Evolutionary conservation across 2,888 invertebrate species (phyloP), one percentile per base, ranked within the genome.

Genomic region (Athrips mouffetella): DNA sequence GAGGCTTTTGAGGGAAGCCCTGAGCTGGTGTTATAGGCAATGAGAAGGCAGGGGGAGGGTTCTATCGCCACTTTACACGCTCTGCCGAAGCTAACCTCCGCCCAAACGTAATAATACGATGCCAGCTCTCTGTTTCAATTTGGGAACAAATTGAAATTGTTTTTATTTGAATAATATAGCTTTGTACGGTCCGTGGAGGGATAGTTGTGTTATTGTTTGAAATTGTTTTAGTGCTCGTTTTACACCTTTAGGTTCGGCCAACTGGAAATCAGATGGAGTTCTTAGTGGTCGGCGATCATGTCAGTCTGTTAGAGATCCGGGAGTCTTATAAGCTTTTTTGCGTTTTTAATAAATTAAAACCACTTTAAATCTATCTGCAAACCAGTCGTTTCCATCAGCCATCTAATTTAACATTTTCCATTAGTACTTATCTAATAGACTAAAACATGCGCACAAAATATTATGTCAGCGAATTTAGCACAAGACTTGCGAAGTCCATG

Each of bases 111-210:
- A 89, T 88, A 88, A 83, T 83, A 76, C 71, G 79, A 76, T 79
- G 80, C 76, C 81, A 76, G 84, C 76, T 82, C 85, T 84, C 88
- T 84, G 84, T 87, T 89, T 89, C 89, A 89, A 89, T 89, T 89
- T 89, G 78, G 79, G 73, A 80, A 81, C 89, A 89, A 89, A 89
- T 89, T 89, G 89, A 87, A 89, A 89, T 88, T 82, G 89, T 86
- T 84, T 86, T 87, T 89, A 87, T 89, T 89, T 89, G 87, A 89
- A 89, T 89, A 89, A 84, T 81, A 48, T 51, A 48, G 29, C 51
- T 48, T 41, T 45, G 42, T 31, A 44, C 30, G 31, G 25, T 15
- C 4, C 16, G 15, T 13, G 16, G 46, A 13, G 31, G 45, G 18
- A 37, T 47, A 33, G 37, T 47, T 47, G 16, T 35, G 35, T 16